These are phyloP conservation scores for Dromaius novaehollandiae DNA, from an alignment of 2,113 vertebrate species.

Conservation along the genomic window DNA sequence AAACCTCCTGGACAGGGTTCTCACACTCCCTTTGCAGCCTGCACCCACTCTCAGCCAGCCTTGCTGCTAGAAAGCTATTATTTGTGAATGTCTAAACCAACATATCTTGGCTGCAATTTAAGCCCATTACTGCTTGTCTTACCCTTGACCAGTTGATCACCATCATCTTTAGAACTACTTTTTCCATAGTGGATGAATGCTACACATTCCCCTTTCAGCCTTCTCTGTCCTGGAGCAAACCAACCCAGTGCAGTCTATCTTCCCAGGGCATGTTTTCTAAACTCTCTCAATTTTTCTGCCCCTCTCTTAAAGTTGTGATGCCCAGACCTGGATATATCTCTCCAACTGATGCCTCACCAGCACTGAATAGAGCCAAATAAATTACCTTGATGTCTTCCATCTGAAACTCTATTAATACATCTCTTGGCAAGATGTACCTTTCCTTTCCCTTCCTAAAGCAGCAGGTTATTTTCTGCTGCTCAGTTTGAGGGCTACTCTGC, in stretches of 20 bases:
- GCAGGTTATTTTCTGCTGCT: constrained; percentile 11
- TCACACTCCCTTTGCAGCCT: neutral
- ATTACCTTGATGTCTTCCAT: neutral
- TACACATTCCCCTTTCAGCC: neutral
- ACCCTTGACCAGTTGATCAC: neutral
- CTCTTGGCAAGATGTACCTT: neutral
- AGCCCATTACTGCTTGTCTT: constrained; percentile 14
- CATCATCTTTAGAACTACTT: neutral
- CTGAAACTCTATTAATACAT: neutral
- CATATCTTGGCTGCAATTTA: constrained; percentile 39
- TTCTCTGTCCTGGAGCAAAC: neutral
- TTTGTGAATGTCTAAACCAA: neutral
- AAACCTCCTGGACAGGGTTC: neutral
- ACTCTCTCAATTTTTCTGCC: constrained; percentile 41
- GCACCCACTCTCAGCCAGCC: neutral
- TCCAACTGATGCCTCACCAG: constrained; percentile 20
- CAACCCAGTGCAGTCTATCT: constrained; percentile 34
- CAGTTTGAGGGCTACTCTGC: constrained; percentile 27
- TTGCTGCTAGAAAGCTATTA: neutral
- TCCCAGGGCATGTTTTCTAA: constrained; percentile 35
- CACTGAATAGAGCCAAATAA: constrained; percentile 55
- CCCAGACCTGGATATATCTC: neutral
- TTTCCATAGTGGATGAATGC: neutral
- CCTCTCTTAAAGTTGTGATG: neutral
- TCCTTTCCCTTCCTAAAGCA: constrained; percentile 29